phyloP scores from a whole-genome alignment of 2,797 vertebrate genomes.

The Channallabes apus region DNA sequence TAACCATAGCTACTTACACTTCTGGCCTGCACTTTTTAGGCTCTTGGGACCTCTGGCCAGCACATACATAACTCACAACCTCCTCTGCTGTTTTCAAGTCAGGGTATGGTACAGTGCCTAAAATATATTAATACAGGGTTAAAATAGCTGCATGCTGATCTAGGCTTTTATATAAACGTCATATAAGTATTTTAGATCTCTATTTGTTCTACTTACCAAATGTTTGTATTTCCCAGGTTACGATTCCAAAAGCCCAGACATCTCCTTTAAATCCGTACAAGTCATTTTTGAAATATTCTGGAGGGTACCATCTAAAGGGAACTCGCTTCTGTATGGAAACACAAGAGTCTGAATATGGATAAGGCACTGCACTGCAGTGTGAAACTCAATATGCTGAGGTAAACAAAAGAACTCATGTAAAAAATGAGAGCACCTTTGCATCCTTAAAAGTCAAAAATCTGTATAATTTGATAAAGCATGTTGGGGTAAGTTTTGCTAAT shows the following conservation, averaged over 20 bases:
- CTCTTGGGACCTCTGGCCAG: conserved; percentile 68
- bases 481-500: background rate
- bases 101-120: conserved; percentile 71
- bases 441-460: background rate
- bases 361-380: background rate
- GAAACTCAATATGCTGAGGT: background rate
- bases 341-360: conserved; percentile 20
- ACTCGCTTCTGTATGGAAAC: conserved; percentile 62
- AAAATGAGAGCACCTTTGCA: background rate
- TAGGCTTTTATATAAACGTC: background rate
- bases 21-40: conserved; percentile 71
- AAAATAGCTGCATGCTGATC: background rate
- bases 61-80: conserved; percentile 70
- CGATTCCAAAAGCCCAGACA: conserved; percentile 75
- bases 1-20: conserved; percentile 63
- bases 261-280: conserved; percentile 75
- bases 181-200: background rate
- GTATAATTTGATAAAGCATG: background rate
- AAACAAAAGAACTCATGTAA: background rate
- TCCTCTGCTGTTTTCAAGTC: conserved; percentile 67
- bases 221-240: conserved; percentile 77
- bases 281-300: conserved; percentile 75
- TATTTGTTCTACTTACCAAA: conserved; percentile 67
- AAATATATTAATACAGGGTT: background rate
- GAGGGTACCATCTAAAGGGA: conserved; percentile 77